Evolutionary conservation across 2,888 invertebrate genomes (phyloP), one percentile per base, ranked within the genome.

Genomic region (Pegoplata infirma): DNA sequence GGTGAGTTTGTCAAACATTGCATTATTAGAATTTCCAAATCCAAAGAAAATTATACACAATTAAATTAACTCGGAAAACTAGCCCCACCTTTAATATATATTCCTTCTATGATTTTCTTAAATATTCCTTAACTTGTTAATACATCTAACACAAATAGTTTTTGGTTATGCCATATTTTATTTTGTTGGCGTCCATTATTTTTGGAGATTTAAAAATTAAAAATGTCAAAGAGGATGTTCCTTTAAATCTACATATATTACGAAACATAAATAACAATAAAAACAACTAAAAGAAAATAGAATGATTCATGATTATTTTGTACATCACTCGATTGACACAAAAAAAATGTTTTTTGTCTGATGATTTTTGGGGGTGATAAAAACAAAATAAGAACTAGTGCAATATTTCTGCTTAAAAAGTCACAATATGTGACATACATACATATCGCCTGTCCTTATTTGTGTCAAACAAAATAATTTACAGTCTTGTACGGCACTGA

Each of bases 301-400:
- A 72, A 64, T 72, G 72, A 72, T 56, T 72, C 64, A 72, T 64
- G 25, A 16, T 36, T 51, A 7, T 21, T 32, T 56, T 16, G n/a
- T 6, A 3, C 17, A 17, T 14, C 46, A 21, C 17, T 23, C n/a
- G 23, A 32, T n/a, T 19, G 28, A 10, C 32, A n/a, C 1, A n/a
- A 23, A 23, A 55, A 61, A 71, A 49, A 51, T 25, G 1, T 32
- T 10, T 28, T 44, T 44, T 17, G 28, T 47, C 40, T 53, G 19
- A 40, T 8, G n/a, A 46, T 63, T 40, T 53, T 63, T 32, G 63
- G 63, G 25, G 55, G 23, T 47, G 59, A 59, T 59, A 51, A 36
- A 49, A 12, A 49, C 36, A 12, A 21, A 59, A 14, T 25, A 14
- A 51, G n/a, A 46, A 14, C 6, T 61, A 53, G 44, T 71, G 53